Conservation (phyloP, 1,140 invertebrate genomes). For the Uloborus diversus region DNA sequence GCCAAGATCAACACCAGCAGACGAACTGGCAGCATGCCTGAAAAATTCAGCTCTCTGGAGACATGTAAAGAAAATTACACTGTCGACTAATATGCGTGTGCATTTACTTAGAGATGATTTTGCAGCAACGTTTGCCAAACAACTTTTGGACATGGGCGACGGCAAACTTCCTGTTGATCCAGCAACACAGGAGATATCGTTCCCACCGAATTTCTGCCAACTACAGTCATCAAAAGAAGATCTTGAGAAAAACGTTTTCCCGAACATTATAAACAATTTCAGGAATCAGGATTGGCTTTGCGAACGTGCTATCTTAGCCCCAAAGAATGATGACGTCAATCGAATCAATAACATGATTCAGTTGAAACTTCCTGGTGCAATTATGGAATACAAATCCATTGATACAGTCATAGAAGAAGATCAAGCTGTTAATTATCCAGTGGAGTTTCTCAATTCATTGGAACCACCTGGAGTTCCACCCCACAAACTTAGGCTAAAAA, state of each 20-base stretch:
- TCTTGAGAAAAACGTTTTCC: too few relatives aligned
- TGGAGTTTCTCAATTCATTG: not conserved
- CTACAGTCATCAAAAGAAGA: too few relatives aligned
- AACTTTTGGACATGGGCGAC: not conserved
- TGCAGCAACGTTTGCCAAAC: not conserved
- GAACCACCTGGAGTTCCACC: not conserved
- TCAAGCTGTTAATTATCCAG: constrained; percentile 30
- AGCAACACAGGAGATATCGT: too few relatives aligned
- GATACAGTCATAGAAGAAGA: constrained; percentile 23
- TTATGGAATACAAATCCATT: constrained; percentile 11
- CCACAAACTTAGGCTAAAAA: not conserved
- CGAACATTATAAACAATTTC: too few relatives aligned
- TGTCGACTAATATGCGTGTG: not conserved
- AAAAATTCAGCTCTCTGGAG: not conserved
- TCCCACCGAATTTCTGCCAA: too few relatives aligned
- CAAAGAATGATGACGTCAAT: too few relatives aligned
- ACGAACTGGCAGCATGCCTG: not conserved
- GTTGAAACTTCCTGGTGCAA: too few relatives aligned
- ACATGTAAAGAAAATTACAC: not conserved
- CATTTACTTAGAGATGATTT: not conserved
- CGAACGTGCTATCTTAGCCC: too few relatives aligned
- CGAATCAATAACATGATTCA: too few relatives aligned
- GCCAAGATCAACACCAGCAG: constrained; percentile 18
- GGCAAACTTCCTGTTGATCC: too few relatives aligned
- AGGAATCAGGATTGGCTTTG: too few relatives aligned